Conservation (phyloP, 2,113 vertebrate genomes). For the Empidonax alnorum region DNA sequence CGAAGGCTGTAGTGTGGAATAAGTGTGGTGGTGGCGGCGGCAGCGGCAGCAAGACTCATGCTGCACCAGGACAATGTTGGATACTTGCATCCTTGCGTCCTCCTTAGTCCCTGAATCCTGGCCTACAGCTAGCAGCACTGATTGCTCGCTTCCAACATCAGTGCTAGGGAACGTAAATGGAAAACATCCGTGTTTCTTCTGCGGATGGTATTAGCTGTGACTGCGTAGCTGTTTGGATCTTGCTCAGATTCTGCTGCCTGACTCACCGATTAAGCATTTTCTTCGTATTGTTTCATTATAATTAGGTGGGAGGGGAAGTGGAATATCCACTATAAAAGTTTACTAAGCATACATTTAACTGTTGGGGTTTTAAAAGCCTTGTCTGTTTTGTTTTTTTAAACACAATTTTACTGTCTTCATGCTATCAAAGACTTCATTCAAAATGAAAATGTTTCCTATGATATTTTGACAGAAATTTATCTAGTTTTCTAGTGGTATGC, state of each 20-base stretch:
- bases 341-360: not conserved
- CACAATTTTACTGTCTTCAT: not conserved
- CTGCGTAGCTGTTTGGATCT: not conserved
- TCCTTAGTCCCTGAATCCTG: not conserved
- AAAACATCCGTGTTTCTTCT: slow-evolving; percentile 34
- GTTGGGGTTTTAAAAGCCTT: not conserved
- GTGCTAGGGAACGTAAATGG: slow-evolving; percentile 1
- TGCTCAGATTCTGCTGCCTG: slow-evolving; percentile 19
- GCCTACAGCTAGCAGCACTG: not conserved
- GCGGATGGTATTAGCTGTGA: not conserved
- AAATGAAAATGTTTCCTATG: not conserved
- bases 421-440: not conserved
- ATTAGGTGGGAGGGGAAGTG: not conserved
- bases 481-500: not conserved
- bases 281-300: not conserved
- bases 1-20: not conserved
- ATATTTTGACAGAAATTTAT: not conserved
- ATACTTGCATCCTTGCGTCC: fast-evolving
- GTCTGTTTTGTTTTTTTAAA: not conserved
- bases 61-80: fast-evolving
- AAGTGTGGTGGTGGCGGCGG: not conserved
- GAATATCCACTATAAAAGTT: not conserved
- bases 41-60: fast-evolving
- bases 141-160: not conserved
- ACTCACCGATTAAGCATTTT: slow-evolving; percentile 30